Conservation (phyloP, 2,888 invertebrate species). For the Epicampocera succincta region DNA sequence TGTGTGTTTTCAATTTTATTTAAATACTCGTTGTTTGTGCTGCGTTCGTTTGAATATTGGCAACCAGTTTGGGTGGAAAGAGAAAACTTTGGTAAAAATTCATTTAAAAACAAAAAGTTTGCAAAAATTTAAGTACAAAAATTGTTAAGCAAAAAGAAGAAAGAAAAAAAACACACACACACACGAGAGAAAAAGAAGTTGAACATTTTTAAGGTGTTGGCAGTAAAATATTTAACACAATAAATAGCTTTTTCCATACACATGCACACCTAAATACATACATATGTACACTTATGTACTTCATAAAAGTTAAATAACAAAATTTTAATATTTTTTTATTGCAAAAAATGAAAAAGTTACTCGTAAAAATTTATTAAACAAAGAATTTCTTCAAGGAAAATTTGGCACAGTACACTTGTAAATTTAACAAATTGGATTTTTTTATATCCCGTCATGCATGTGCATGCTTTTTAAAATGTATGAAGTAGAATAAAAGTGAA, state of each 20-base stretch:
- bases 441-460: not conserved
- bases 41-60: conserved; percentile 36
- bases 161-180: conserved; percentile 28
- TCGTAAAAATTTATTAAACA: conserved; percentile 32
- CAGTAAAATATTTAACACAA: conserved; percentile 59
- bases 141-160: conserved; percentile 20
- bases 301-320: conserved; percentile 46
- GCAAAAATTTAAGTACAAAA: conserved; percentile 41
- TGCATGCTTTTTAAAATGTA: not conserved
- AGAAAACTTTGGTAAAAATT: conserved; percentile 50
- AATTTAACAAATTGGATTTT: conserved; percentile 19
- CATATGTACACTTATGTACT: conserved; percentile 3
- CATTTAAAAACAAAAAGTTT: conserved; percentile 46
- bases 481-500: conserved; percentile 35
- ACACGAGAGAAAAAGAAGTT: conserved; percentile 54
- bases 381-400: not conserved
- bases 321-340: conserved; percentile 30
- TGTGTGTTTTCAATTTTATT: conserved; percentile 30
- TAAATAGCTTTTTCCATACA: conserved; percentile 20
- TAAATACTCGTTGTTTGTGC: conserved; percentile 49
- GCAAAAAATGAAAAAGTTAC: conserved; percentile 23
- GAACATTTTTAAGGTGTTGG: conserved; percentile 63
- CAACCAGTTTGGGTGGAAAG: conserved; percentile 55
- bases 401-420: conserved; percentile 20
- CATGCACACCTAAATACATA: not conserved